phyloP scores from a whole-genome alignment of 2,888 invertebrate genomes.

The Neoscelio sp. region DNA sequence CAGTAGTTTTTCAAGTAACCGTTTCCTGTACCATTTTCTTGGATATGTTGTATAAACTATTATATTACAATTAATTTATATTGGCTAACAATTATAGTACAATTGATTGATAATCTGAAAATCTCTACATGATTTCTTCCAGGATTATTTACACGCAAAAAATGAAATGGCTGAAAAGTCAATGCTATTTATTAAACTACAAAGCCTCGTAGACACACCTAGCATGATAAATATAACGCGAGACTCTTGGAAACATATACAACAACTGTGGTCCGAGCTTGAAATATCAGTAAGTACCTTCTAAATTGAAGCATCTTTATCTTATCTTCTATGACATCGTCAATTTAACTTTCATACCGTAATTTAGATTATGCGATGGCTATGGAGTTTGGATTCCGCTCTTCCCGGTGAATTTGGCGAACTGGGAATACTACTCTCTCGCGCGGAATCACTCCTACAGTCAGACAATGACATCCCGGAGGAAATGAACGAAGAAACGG shows the following conservation, averaged over 20 bases:
- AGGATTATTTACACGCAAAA: slow-evolving; percentile 92
- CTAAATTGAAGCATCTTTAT: no score
- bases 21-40: no score
- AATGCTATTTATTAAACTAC: slow-evolving; percentile 90
- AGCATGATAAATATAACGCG: slow-evolving; percentile 92
- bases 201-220: slow-evolving; percentile 91
- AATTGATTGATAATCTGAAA: no score
- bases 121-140: no score
- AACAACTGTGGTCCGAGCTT: slow-evolving; percentile 91
- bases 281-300: slow-evolving; percentile 84
- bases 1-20: not conserved
- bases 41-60: slow-evolving; percentile 12
- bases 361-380: slow-evolving; percentile 93
- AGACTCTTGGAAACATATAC: slow-evolving; percentile 94
- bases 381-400: slow-evolving; percentile 93
- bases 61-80: no score
- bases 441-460: slow-evolving; percentile 92
- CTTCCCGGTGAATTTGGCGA: slow-evolving; percentile 94
- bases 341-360: no score
- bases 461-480: slow-evolving; percentile 91
- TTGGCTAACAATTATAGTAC: no score
- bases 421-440: slow-evolving; percentile 95
- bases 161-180: slow-evolving; percentile 90
- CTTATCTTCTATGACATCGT: no score
- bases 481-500: slow-evolving; percentile 94